A percentile compares a stretch with the other conserved stretches of the same genome.
Evolutionary conservation across 1,140 invertebrate species (phyloP).

Genomic region (Aplysia californica): DNA sequence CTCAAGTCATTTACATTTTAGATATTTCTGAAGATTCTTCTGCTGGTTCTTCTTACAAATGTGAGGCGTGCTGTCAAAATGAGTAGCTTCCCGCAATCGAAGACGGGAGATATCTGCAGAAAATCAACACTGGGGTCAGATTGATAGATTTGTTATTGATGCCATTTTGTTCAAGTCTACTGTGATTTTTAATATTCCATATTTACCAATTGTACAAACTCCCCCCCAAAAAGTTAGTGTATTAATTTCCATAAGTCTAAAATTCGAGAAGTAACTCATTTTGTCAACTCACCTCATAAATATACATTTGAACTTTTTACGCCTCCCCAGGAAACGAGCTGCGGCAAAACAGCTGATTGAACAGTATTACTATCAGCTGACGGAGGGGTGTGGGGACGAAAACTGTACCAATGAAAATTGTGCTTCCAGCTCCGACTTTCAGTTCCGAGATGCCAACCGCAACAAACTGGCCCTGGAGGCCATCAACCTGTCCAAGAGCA

Average conservation of each 20-base stretch:
- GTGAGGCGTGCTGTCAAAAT: too few relatives aligned
- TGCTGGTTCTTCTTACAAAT: too few relatives aligned
- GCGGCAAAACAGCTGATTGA: constrained; percentile 90
- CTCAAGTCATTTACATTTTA: too few relatives aligned
- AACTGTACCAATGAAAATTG: constrained; percentile 87
- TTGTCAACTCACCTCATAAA: too few relatives aligned
- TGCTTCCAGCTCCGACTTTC: constrained; percentile 77
- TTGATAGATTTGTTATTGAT: neutral
- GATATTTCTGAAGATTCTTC: too few relatives aligned
- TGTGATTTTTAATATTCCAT: neutral
- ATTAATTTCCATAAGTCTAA: too few relatives aligned
- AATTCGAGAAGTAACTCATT: too few relatives aligned
- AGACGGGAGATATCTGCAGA: too few relatives aligned
- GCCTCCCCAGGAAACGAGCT: constrained; percentile 77
- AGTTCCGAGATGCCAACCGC: constrained; percentile 41
- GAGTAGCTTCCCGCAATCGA: too few relatives aligned
- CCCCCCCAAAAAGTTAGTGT: neutral
- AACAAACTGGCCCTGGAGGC: constrained; percentile 91
- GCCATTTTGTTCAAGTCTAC: neutral
- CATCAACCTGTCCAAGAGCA: constrained; percentile 85
- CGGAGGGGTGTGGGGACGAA: constrained; percentile 88
- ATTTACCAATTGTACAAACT: neutral
- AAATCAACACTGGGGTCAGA: too few relatives aligned
- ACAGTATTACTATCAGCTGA: constrained; percentile 91
- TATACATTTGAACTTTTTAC: constrained; percentile 3